Evolutionary conservation across 2,797 vertebrate species (phyloP).

Genomic region (Pteropus rufus): DNA sequence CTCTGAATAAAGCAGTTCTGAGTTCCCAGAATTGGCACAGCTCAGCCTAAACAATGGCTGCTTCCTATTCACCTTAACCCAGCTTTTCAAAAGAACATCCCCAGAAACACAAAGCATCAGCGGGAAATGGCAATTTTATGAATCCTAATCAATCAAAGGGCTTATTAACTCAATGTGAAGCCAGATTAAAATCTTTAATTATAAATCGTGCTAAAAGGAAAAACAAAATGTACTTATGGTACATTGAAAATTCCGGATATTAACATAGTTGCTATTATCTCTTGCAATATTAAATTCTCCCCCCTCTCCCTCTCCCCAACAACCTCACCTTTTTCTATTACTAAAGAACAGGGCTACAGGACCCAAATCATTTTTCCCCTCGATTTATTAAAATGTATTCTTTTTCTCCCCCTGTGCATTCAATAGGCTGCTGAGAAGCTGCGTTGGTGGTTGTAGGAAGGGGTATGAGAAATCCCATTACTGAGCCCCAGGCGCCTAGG

Average conservation of each 20-base stretch:
- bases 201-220: slow-evolving; percentile 89
- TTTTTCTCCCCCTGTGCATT: slow-evolving; percentile 62
- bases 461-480: slow-evolving; percentile 74
- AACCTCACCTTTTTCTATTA: slow-evolving; percentile 84
- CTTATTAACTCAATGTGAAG: slow-evolving; percentile 91
- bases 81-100: slow-evolving; percentile 86
- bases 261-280: slow-evolving; percentile 89
- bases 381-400: slow-evolving; percentile 83
- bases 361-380: slow-evolving; percentile 80
- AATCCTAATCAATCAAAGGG: slow-evolving; percentile 90
- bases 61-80: slow-evolving; percentile 85
- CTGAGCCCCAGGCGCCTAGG: slow-evolving; percentile 26
- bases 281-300: slow-evolving; percentile 85
- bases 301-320: slow-evolving; percentile 74
- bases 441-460: slow-evolving; percentile 54
- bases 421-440: slow-evolving; percentile 63
- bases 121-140: slow-evolving; percentile 90
- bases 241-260: slow-evolving; percentile 89
- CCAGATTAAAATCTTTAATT: slow-evolving; percentile 93
- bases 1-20: slow-evolving; percentile 76
- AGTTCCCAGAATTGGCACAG: slow-evolving; percentile 81
- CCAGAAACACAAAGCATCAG: slow-evolving; percentile 86
- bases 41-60: slow-evolving; percentile 86
- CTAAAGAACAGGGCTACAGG: slow-evolving; percentile 81
- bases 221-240: slow-evolving; percentile 89